Evolutionary conservation across 2,113 vertebrate species (phyloP).

Genomic region (Tragelaphus imberbis): DNA sequence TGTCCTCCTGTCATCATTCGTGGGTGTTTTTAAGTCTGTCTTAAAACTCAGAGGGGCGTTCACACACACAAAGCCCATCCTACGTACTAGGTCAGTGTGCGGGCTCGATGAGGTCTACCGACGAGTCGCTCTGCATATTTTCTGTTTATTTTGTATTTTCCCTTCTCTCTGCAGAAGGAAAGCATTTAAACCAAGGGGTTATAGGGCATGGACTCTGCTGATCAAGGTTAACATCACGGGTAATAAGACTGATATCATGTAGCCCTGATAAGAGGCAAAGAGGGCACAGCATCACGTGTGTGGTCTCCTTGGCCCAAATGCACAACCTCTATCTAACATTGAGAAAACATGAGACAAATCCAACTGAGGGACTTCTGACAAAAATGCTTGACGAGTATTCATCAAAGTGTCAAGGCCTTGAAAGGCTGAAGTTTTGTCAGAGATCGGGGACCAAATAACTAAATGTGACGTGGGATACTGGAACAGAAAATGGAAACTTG

Average conservation of each 20-base stretch:
- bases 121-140: fast-evolving
- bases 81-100: background rate
- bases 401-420: background rate
- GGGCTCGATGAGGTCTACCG: fast-evolving
- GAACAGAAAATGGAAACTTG: background rate
- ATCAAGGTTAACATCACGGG: background rate
- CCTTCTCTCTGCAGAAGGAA: background rate
- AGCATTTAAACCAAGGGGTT: background rate
- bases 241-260: background rate
- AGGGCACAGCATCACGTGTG: background rate
- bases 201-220: background rate
- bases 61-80: background rate
- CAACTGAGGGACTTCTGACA: background rate
- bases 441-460: background rate
- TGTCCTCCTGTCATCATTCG: background rate
- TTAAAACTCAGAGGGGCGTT: background rate
- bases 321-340: background rate
- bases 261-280: background rate
- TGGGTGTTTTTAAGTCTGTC: background rate
- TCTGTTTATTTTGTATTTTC: background rate
- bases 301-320: background rate
- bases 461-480: background rate
- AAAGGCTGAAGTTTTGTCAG: background rate
- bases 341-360: background rate
- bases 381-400: background rate